Evolutionary conservation across 2,888 invertebrate genomes (phyloP), one percentile per base, ranked within the genome.

Genomic region (Atherix ibis): DNA sequence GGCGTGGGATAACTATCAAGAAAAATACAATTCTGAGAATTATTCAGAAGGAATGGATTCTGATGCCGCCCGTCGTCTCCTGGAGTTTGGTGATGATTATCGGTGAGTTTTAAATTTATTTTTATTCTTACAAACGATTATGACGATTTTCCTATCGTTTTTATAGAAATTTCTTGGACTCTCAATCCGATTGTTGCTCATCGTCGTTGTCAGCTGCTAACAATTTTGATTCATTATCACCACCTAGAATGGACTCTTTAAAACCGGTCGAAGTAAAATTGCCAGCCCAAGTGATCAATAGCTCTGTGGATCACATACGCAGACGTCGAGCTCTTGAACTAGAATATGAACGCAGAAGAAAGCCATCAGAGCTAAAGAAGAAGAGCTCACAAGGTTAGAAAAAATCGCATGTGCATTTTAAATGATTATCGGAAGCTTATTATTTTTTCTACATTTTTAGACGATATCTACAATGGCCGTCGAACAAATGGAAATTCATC

Each of bases 1-100:
- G 49, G 87, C 88, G 31, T 92, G 92, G 92, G 92, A 92, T 61
- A 84, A 83, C 61, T 92, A 89, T 67, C 89, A 88, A 81, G 88
- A 88, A 57, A 88, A 85, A 60, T 89, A 89, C 61, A 76, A 83
- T 58, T 87, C 87, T 26, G 89, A 89, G 56, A 76, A 83, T 17
- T 88, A 88, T 58, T 88, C 88, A 37, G 89, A 89, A 63, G 73
- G 76, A 30, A 70, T 74, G 3, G 88, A 89, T 56, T 78, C 84
- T 2, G 87, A 88, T 60, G 78, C 82, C 19, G 83, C 87, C 25
- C 71, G 84, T 38, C 71, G 76, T 41, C 64, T 88, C 13, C 62
- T 87, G 43, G 85, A 88, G 53, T 87, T 87, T 53, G 87, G 87
- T 19, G 88, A 89, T 57, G 88, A 89, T 62, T 89, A 89, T 62